phyloP scores from a whole-genome alignment of 2,888 invertebrate species.

The Oscheius sp. region DNA sequence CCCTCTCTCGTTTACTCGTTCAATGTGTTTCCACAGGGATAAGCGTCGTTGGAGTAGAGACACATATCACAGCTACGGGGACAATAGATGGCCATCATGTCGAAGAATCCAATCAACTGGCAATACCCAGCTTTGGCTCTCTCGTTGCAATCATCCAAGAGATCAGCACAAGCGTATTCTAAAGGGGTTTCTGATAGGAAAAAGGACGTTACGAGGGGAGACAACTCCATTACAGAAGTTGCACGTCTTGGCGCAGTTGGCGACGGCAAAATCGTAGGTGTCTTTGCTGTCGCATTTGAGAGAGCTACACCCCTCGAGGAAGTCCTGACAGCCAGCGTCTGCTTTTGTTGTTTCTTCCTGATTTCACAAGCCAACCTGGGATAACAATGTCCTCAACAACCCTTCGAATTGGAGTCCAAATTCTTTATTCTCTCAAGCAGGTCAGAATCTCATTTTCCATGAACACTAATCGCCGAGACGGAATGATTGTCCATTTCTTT shows the following conservation, averaged over 20 bases:
- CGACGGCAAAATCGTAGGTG: conserved; percentile 43
- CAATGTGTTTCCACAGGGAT: conserved; percentile 40
- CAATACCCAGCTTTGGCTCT: conserved; percentile 33
- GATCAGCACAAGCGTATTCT: conserved; percentile 45
- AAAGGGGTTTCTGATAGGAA: background rate
- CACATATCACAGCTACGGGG: conserved; percentile 45
- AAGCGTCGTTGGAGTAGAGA: conserved; percentile 28
- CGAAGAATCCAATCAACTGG: conserved; percentile 36
- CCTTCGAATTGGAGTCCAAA: conserved; percentile 45
- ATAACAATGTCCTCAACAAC: no score
- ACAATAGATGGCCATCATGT: conserved; percentile 47
- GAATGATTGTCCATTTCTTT: background rate
- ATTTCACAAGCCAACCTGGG: no score
- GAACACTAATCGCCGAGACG: no score
- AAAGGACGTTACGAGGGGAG: conserved; percentile 1
- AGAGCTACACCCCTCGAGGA: conserved; percentile 32
- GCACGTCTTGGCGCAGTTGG: conserved; percentile 45
- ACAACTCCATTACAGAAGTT: conserved; percentile 39
- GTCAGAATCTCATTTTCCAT: conserved; percentile 10
- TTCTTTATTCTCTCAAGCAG: conserved; percentile 51
- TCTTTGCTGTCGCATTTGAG: conserved; percentile 36
- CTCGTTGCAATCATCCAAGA: conserved; percentile 41
- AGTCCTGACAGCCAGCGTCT: conserved; percentile 39
- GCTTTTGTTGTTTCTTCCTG: no score
- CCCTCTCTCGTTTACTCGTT: conserved; percentile 25